A percentile compares a stretch with the other conserved stretches of the same genome.
These are phyloP conservation scores for Leucoma salicis DNA, from an alignment of 2,888 invertebrate genomes.

Conservation along the genomic window DNA sequence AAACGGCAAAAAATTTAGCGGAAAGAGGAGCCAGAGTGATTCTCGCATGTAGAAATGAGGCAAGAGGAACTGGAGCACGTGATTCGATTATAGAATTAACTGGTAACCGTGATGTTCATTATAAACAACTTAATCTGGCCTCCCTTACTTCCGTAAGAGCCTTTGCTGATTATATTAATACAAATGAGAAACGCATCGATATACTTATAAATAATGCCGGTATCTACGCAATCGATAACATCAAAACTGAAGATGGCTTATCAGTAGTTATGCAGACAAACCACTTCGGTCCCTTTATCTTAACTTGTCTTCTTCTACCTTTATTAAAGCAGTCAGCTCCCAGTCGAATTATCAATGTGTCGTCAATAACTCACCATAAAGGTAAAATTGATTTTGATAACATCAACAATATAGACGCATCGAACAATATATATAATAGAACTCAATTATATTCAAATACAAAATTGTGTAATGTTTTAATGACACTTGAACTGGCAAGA, in stretches of 20 bases:
- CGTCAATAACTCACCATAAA: conserved; percentile 49
- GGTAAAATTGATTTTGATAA: conserved; percentile 50
- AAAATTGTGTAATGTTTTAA: conserved; percentile 89
- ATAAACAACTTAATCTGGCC: conserved; percentile 70
- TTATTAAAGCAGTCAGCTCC: conserved; percentile 59
- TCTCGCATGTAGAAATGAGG: conserved; percentile 89
- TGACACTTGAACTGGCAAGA: conserved; percentile 86
- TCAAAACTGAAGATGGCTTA: conserved; percentile 82
- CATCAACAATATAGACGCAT: conserved; percentile 45
- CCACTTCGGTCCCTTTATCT: conserved; percentile 85
- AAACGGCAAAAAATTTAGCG: conserved; percentile 87
- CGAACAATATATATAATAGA: conserved; percentile 25
- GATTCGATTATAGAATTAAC: conserved; percentile 46
- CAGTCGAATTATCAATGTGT: conserved; percentile 62
- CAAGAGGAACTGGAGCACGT: conserved; percentile 82
- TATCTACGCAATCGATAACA: conserved; percentile 54
- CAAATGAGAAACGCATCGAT: conserved; percentile 77
- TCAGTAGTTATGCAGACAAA: conserved; percentile 80
- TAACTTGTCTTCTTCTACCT: conserved; percentile 83
- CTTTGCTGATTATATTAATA: conserved; percentile 82
- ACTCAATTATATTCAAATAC: conserved; percentile 68
- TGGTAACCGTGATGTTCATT: conserved; percentile 55
- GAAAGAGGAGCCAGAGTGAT: conserved; percentile 89
- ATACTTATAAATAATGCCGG: conserved; percentile 85
- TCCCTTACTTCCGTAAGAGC: conserved; percentile 79